Percentiles rank a stretch among this genome's conserved stretches.
phyloP scores from a whole-genome alignment of 2,888 invertebrate species.

The Parochlus steinenii region DNA sequence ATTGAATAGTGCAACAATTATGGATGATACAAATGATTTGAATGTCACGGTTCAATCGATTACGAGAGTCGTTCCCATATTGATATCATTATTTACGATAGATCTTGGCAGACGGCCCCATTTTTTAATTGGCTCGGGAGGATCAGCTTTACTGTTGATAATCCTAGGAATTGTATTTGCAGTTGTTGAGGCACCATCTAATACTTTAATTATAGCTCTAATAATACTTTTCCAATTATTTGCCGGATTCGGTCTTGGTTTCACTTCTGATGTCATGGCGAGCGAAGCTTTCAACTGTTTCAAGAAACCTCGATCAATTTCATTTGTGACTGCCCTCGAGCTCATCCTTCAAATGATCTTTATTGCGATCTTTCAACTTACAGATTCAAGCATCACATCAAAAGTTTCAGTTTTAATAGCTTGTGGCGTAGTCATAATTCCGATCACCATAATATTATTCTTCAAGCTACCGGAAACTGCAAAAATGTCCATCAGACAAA shows the following conservation, averaged over 20 bases:
- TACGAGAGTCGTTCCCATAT: background rate
- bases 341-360: constrained; percentile 4
- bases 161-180: background rate
- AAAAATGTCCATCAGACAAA: constrained; percentile 10
- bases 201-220: background rate
- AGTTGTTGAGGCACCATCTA: background rate
- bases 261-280: constrained; percentile 3
- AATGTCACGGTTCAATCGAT: background rate
- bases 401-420: no score
- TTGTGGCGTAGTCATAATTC: no score
- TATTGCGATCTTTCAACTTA: background rate
- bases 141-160: background rate
- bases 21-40: constrained; percentile 1
- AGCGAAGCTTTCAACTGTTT: constrained; percentile 6
- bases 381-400: no score
- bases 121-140: background rate
- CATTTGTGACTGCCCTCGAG: background rate
- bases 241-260: constrained; percentile 2
- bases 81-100: constrained; percentile 1
- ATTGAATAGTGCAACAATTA: constrained; percentile 8
- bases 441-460: no score
- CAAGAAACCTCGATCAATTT: constrained; percentile 6
- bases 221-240: constrained; percentile 5
- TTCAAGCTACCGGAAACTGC: constrained; percentile 14
- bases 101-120: constrained; percentile 4